Evolutionary conservation across 1,140 invertebrate genomes (phyloP), one percentile per base, ranked within the genome.

Genomic region (Meloidogyne chitwoodi): DNA sequence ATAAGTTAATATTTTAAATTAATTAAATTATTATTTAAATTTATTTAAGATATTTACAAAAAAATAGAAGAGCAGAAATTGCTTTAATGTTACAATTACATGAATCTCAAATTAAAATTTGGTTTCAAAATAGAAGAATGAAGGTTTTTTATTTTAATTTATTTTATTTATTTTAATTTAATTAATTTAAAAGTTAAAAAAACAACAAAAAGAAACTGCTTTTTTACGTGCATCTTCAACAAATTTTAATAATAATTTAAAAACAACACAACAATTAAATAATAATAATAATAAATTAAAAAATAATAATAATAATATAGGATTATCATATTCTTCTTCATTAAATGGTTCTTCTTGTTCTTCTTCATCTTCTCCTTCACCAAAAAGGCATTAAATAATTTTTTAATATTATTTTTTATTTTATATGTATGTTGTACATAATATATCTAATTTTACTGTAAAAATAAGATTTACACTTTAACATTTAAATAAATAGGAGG

Each of bases 31-130:
- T 98, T 96, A 89, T n/a, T 56, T 56, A 16, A 44, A 44, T 44
- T 19, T 19, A 19, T 48, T 98, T 98, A 89, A 97, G 97, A 89
- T 99, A 99, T 90, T 91, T 99, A 83, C 98, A 95, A 2, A 90
- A 96, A 79, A 95, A 94, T 10, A 89, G 96, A 81, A 90, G 96
- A 79, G 97, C 98, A 83, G 96, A 99, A 89, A 99, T 99, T 80
- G 96, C 96, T 0, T 93, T 94, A 0, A 92, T 94, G 1, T 89
- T 99, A 22, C 93, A 95, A 86, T 91, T 99, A 5, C 98, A 98
- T 88, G 96, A 99, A 87, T 98, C 96, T 0, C 94, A 96, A 89
- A 90, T 90, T 26, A 85, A 85, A 73, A 87, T 85, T 56, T 87
- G 84, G 84, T 86, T 87, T 65, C 84, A 98, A 91, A 98, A 98